Percentiles rank a stretch among this genome's conserved stretches.
phyloP scores from a whole-genome alignment of 1,140 invertebrate species.

The Ceratina calcarata region DNA sequence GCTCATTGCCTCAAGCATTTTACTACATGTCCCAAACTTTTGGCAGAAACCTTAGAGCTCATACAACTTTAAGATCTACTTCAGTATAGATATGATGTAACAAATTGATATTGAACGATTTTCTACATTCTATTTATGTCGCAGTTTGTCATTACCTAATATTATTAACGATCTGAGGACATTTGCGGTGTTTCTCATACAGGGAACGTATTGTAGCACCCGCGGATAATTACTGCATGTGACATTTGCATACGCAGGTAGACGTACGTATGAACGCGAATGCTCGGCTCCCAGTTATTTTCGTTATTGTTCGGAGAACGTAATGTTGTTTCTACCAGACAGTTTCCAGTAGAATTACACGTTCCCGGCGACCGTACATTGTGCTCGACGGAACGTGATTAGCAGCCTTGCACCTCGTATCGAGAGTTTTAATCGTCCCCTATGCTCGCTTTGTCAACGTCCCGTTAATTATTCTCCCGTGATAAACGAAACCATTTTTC shows the following conservation, averaged over 20 bases:
- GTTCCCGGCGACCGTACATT: not conserved
- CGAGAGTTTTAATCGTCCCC: slow-evolving; percentile 1
- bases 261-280: too few relatives aligned
- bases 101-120: too few relatives aligned
- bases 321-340: slow-evolving; percentile 9
- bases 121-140: not conserved
- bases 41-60: too few relatives aligned
- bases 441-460: not conserved
- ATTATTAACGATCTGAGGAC: slow-evolving; percentile 9
- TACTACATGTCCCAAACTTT: too few relatives aligned
- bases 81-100: too few relatives aligned
- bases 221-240: slow-evolving; percentile 29
- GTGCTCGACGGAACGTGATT: slow-evolving; percentile 13
- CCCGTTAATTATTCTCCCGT: not conserved
- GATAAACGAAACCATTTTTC: not conserved
- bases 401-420: not conserved
- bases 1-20: too few relatives aligned
- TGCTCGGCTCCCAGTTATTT: slow-evolving; percentile 22
- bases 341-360: slow-evolving; percentile 14
- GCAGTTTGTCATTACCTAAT: slow-evolving; percentile 3
- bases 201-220: slow-evolving; percentile 10
- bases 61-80: too few relatives aligned
- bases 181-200: not conserved
- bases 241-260: slow-evolving; percentile 21
- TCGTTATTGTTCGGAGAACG: slow-evolving; percentile 22